These are phyloP conservation scores for Cottoperca gobio DNA, from an alignment of 2,797 vertebrate species.

Conservation along the genomic window DNA sequence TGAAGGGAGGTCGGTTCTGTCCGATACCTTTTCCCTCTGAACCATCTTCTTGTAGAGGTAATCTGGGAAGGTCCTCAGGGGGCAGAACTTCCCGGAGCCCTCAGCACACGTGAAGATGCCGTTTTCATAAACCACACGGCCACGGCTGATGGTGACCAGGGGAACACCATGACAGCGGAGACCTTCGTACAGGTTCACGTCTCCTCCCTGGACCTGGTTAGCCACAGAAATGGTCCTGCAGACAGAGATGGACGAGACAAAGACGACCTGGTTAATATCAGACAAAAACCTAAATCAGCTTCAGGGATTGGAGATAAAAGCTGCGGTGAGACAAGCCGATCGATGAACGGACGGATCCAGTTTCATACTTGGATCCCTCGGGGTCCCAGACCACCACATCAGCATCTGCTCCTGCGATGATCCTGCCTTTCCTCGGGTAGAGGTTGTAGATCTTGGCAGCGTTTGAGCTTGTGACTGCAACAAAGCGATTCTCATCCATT, in stretches of 20 bases:
- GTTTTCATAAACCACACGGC: constrained; percentile 94
- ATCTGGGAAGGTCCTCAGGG: constrained; percentile 95
- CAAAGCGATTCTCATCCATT: constrained; percentile 98
- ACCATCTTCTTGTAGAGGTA: constrained; percentile 98
- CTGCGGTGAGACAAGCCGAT: constrained; percentile 30
- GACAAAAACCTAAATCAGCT: constrained; percentile 37
- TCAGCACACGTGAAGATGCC: constrained; percentile 96
- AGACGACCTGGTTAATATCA: constrained; percentile 34
- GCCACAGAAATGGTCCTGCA: constrained; percentile 92
- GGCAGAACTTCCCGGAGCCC: constrained; percentile 96
- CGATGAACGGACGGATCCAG: constrained; percentile 52
- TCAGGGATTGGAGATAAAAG: constrained; percentile 42
- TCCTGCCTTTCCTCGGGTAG: constrained; percentile 95
- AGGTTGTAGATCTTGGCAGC: constrained; percentile 98
- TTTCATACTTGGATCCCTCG: constrained; percentile 92
- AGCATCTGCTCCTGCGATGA: constrained; percentile 95
- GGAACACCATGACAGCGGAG: constrained; percentile 95
- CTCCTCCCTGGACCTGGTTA: constrained; percentile 94
- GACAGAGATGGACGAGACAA: neutral
- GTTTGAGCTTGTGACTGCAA: constrained; percentile 96
- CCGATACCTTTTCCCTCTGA: constrained; percentile 94
- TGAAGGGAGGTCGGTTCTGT: neutral
- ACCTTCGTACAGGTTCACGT: constrained; percentile 95
- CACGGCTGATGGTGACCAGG: constrained; percentile 95
- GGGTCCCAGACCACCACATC: constrained; percentile 98